Base-by-base conservation (phyloP, 2,797 vertebrate species). In the Mormyrus hasselquistii region DNA sequence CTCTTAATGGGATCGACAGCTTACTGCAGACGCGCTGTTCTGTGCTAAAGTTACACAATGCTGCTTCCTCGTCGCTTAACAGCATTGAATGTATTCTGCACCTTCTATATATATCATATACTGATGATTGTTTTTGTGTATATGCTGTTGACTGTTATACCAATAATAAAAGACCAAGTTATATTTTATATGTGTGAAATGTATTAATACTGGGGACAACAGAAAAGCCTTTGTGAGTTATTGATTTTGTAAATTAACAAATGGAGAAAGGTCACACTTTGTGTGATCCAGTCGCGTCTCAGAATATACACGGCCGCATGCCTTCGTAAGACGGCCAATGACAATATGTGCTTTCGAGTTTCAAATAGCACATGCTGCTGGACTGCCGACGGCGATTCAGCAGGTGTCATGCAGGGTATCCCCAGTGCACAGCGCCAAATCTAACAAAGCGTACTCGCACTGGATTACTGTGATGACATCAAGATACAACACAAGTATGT, bases 1-100 rank as follows among this genome's bases (percentile, higher is more conserved):
- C 88, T 89, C 49, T 93, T 94, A 93, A 92, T 91, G 91, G 92
- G 92, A 92, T 92, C 91, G 92, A 89, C 88, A n/a, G n/a, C 25
- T 87, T 82, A 88, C 91, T 87, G 87, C 90, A 90, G 93, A 34
- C 25, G 1, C 3, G 1, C 91, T 91, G 89, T 89, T 87, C 90
- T 93, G 1, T 86, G 89, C 90, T 73, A 76, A 89, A 90, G 88
- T 88, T 29, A 90, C 92, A 90, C 92, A 1, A 91, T 89, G 90
- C 62, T n/a, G 91, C 89, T 86, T 57, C 90, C 6, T 16, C 52
- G 0, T 76, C 34, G 9, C 34, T 73, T 34, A 73, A 73, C 69
- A 38, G 69, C 10, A 38, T 34, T 73, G 3, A 12, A 73, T 16
- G 29, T 38, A 34, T 38, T 38, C 4, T 38, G 12, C 10, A 73